Evolutionary conservation across 2,888 invertebrate species (phyloP).

Genomic region (Nymphalis urticae): DNA sequence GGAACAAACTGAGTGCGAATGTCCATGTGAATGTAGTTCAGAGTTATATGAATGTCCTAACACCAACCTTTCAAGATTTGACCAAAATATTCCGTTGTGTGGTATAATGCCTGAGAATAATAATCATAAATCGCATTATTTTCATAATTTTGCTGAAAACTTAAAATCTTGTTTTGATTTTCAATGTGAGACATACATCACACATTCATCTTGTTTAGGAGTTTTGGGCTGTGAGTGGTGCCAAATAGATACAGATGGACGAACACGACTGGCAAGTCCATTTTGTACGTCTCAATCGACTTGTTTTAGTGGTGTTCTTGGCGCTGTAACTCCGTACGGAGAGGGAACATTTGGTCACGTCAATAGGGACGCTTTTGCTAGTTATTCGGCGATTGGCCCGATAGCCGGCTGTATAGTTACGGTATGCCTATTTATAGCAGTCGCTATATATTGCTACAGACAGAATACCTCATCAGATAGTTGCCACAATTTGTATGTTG

Average conservation of each 20-base stretch:
- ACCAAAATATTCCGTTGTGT: constrained; percentile 67
- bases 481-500: constrained; percentile 76
- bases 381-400: constrained; percentile 90
- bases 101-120: constrained; percentile 74
- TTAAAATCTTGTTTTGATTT: constrained; percentile 85
- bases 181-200: constrained; percentile 84
- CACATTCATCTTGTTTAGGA: constrained; percentile 85
- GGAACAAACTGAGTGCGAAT: constrained; percentile 97
- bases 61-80: constrained; percentile 56
- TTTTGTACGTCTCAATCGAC: constrained; percentile 91
- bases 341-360: constrained; percentile 83
- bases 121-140: constrained; percentile 75
- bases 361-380: constrained; percentile 72
- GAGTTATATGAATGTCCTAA: constrained; percentile 68
- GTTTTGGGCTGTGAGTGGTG: constrained; percentile 97
- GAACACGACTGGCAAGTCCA: constrained; percentile 84
- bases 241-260: constrained; percentile 88
- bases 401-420: constrained; percentile 93
- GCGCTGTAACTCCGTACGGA: constrained; percentile 91
- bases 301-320: constrained; percentile 93
- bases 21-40: constrained; percentile 94
- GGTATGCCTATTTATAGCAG: constrained; percentile 89
- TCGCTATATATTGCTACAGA: constrained; percentile 92
- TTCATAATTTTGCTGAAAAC: constrained; percentile 76
- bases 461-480: constrained; percentile 82